A percentile compares a stretch with the other conserved stretches of the same genome.
These are phyloP conservation scores for Malurus elegans DNA, from an alignment of 2,113 vertebrate species.

Conservation along the genomic window DNA sequence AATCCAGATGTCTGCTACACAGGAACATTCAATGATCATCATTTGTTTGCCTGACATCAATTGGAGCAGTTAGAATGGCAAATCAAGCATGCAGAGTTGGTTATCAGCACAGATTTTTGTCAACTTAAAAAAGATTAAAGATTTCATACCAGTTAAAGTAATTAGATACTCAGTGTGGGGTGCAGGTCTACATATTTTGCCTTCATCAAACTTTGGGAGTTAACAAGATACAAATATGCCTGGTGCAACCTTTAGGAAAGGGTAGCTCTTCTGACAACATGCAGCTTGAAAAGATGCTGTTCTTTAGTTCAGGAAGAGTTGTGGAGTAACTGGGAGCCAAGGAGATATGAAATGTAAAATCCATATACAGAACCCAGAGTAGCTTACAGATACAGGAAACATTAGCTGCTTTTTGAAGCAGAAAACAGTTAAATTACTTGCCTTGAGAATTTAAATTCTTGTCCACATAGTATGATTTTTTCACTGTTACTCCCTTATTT, in stretches of 20 bases:
- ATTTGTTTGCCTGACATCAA: neutral
- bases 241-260: neutral
- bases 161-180: neutral
- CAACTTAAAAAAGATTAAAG: neutral
- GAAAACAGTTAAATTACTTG: neutral
- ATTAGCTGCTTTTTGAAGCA: neutral
- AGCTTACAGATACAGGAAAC: neutral
- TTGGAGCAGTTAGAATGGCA: neutral
- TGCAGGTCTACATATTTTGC: neutral
- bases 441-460: neutral
- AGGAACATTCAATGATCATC: neutral
- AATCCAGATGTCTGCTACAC: neutral
- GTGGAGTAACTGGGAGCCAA: neutral
- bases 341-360: neutral
- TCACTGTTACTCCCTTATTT: neutral
- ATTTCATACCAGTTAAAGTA: neutral
- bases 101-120: neutral
- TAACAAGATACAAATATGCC: fast-evolving
- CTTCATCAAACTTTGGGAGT: neutral
- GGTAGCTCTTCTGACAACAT: neutral
- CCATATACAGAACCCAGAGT: neutral
- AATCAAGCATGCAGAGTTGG: neutral
- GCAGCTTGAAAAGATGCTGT: neutral
- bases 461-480: neutral
- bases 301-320: neutral